Evolutionary conservation across 1,140 invertebrate genomes (phyloP).

Genomic region (Cyclina sinensis): DNA sequence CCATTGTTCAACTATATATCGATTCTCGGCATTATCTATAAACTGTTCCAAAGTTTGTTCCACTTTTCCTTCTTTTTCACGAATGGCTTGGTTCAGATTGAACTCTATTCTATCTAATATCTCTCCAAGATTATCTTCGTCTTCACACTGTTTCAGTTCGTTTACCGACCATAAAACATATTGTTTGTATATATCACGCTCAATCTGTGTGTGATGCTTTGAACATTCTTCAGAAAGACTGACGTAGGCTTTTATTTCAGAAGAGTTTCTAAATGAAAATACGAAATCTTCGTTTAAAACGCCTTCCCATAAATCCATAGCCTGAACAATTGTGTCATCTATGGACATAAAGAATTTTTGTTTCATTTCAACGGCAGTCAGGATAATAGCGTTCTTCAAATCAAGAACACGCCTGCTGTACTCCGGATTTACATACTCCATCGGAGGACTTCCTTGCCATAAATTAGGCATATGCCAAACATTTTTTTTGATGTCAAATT

Average conservation of each 20-base stretch:
- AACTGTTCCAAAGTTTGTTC: neutral
- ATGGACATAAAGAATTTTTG: neutral
- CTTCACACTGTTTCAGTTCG: neutral
- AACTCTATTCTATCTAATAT: neutral
- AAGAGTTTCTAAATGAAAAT: neutral
- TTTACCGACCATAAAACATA: neutral
- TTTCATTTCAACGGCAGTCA: neutral
- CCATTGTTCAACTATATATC: neutral
- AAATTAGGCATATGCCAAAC: neutral
- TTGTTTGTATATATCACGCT: neutral
- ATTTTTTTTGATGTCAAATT: neutral
- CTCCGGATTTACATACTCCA: neutral
- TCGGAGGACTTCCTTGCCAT: slow-evolving; percentile 5
- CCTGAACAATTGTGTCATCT: neutral
- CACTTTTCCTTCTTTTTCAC: neutral
- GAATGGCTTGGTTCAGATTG: neutral
- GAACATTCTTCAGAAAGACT: neutral
- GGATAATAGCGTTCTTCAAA: neutral
- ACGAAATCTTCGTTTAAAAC: slow-evolving; percentile 7
- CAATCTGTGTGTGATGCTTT: neutral
- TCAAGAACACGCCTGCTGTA: neutral
- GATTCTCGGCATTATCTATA: neutral
- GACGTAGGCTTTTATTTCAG: neutral
- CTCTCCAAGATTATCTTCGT: neutral
- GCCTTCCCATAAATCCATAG: neutral